Base-by-base conservation (phyloP, 2,113 vertebrate species). In the Vidua macroura region DNA sequence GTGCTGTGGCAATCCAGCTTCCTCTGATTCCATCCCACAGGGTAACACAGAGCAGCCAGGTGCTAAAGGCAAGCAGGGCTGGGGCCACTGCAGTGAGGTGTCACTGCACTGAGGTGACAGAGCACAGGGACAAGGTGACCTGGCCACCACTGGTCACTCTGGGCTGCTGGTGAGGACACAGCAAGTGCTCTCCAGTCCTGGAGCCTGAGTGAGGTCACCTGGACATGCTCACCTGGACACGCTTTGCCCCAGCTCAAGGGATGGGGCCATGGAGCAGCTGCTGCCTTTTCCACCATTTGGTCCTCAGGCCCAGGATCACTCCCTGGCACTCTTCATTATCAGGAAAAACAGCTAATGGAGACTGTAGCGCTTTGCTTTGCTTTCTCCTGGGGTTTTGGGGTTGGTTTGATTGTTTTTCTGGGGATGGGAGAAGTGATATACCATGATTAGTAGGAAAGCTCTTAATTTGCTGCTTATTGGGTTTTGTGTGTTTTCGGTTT, bases 381-480 rank as follows among this genome's bases (percentile, higher is more conserved):
- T 41, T 70, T 59, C 55, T 77, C 15, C 78, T 96, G 84, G 76
- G 39, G 76, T 53, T 95, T 96, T 67, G 63, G 60, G 19, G 11
- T 19, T 76, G 37, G 27, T 30, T 59, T 16, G 22, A 3, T 63
- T 16, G 12, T 28, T 73, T 83, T 94, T 68, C 28, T 51, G 28
- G 25, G 24, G 13, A 31, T n/a, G n/a, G 63, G 56, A 69, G 43
- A 58, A 58, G 67, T 46, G 75, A 66, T 58, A 58, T 25, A 25
- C 60, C 23, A 20, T 75, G 94, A 30, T 95, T 78, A 93, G 81
- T 43, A 58, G 46, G 86, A 90, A 96, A 91, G 62, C 46, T 95
- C 92, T 94, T 82, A 55, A 83, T 95, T 92, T 86, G 46, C 66
- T 96, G 58, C 75, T 95, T 92, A 53, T n/a, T 92, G 72, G 89